A percentile compares a stretch with the other conserved stretches of the same genome.
Conservation (phyloP, 2,113 vertebrate species). For the Barnardius zonarius region DNA sequence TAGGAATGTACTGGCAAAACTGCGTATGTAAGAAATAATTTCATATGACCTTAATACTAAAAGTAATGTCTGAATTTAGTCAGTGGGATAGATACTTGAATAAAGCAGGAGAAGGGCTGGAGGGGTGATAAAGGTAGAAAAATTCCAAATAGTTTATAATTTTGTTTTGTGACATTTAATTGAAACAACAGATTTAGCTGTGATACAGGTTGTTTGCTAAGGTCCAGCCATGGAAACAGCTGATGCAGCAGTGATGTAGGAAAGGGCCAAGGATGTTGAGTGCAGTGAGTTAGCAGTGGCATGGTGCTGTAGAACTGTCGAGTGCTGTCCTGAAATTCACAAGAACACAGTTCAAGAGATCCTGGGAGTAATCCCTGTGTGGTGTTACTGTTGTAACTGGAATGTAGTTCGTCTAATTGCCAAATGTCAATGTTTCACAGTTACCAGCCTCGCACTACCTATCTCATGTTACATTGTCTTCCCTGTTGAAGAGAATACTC, state of each 20-base stretch:
- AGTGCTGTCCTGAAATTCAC: no score
- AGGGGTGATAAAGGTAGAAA: not conserved
- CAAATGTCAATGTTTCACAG: not conserved
- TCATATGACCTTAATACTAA: not conserved
- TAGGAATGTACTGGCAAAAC: not conserved
- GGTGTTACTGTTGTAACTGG: not conserved
- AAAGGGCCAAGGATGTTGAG: not conserved
- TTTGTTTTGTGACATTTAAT: not conserved
- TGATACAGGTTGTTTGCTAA: no score
- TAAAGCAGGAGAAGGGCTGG: not conserved
- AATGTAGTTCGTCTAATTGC: not conserved
- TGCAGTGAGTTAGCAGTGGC: not conserved
- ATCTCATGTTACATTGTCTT: fast-evolving
- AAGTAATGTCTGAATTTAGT: not conserved
- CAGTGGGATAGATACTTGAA: not conserved
- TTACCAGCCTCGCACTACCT: fast-evolving
- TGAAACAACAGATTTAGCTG: not conserved
- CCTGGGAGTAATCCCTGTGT: not conserved
- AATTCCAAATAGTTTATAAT: not conserved
- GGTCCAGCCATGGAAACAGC: not conserved
- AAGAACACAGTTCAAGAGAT: not conserved
- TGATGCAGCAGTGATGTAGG: not conserved
- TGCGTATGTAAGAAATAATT: not conserved
- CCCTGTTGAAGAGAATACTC: fast-evolving
- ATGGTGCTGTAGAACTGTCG: not conserved